Evolutionary conservation across 1,140 invertebrate species (phyloP).

Genomic region (Zaprionus capensis): DNA sequence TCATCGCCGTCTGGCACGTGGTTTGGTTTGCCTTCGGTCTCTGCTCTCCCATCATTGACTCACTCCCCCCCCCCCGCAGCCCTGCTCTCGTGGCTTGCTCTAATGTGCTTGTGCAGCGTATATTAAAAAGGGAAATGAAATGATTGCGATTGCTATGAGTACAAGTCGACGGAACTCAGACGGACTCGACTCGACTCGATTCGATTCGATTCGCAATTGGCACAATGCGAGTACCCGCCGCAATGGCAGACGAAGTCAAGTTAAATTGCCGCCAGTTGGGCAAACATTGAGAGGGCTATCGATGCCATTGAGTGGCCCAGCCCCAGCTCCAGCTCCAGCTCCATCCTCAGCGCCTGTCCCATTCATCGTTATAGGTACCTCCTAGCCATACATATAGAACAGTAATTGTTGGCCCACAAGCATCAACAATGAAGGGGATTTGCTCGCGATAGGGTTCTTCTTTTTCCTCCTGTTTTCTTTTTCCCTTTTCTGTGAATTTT

Average conservation of each 20-base stretch:
- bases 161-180: constrained; percentile 11
- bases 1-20: constrained; percentile 72
- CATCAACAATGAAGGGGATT: constrained; percentile 37
- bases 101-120: constrained; percentile 81
- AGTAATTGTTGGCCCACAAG: constrained; percentile 69
- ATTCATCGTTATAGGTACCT: constrained; percentile 37
- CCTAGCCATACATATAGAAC: constrained; percentile 49
- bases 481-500: not conserved
- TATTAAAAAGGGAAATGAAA: constrained; percentile 83
- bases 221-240: constrained; percentile 63
- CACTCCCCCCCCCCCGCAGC: not conserved
- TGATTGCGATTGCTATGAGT: constrained; percentile 74
- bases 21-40: constrained; percentile 48
- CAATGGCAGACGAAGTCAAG: constrained; percentile 53
- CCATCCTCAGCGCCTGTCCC: not conserved
- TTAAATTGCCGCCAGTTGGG: constrained; percentile 70
- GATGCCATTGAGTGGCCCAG: constrained; percentile 72
- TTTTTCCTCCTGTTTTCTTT: constrained; percentile 8
- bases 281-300: constrained; percentile 80
- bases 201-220: constrained; percentile 61
- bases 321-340: not conserved
- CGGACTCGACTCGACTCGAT: constrained; percentile 31
- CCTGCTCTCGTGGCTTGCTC: constrained; percentile 16
- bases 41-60: not conserved
- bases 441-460: constrained; percentile 25